Evolutionary conservation across 2,888 invertebrate genomes (phyloP).

Genomic region (Harmothoe impar): DNA sequence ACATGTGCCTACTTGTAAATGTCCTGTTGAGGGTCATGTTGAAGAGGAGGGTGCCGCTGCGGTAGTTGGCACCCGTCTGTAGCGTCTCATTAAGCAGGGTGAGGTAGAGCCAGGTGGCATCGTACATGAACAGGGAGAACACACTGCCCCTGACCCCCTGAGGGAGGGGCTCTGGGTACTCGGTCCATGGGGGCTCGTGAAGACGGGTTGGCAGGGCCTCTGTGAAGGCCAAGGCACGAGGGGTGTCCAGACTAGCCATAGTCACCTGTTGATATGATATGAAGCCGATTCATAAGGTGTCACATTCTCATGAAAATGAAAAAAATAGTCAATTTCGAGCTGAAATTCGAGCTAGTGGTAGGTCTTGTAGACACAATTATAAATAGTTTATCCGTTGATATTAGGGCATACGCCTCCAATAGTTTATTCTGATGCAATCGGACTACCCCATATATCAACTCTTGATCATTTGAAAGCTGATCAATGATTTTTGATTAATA

Average conservation of each 20-base stretch:
- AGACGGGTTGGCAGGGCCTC: neutral
- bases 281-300: too few relatives aligned
- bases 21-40: constrained; percentile 9
- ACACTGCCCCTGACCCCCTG: constrained; percentile 22
- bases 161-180: neutral
- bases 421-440: too few relatives aligned
- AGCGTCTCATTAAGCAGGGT: constrained; percentile 35
- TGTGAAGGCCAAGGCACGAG: neutral
- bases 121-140: constrained; percentile 35
- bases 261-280: neutral
- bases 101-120: constrained; percentile 5
- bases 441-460: too few relatives aligned
- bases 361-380: too few relatives aligned
- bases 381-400: too few relatives aligned
- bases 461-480: too few relatives aligned
- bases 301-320: too few relatives aligned
- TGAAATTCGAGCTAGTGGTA: too few relatives aligned
- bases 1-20: neutral
- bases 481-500: too few relatives aligned
- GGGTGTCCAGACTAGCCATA: constrained; percentile 12
- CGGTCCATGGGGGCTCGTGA: constrained; percentile 19
- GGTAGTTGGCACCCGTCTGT: neutral
- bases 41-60: neutral
- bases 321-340: too few relatives aligned
- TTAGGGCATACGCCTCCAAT: too few relatives aligned